These are phyloP conservation scores for Urocitellus parryii DNA, from an alignment of 2,113 vertebrate species.

Conservation along the genomic window DNA sequence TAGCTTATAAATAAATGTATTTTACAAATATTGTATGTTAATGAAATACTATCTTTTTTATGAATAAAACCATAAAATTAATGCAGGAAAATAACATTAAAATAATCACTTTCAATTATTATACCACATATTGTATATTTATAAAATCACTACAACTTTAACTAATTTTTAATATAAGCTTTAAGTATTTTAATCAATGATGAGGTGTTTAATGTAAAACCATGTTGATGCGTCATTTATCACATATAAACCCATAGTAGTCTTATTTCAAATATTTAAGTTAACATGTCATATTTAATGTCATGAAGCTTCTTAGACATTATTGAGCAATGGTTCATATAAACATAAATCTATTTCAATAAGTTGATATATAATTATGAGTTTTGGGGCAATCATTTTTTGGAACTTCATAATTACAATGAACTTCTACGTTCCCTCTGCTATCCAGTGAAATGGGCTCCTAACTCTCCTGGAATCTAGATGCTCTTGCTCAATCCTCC, in stretches of 20 bases:
- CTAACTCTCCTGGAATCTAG: not conserved
- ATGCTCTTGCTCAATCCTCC: not conserved
- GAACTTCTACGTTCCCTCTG: not conserved
- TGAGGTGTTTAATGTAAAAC: not conserved
- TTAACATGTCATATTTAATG: not conserved
- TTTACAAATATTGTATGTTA: not conserved
- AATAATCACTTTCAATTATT: not conserved
- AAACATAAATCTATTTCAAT: not conserved
- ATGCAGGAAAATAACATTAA: not conserved
- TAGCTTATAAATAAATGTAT: not conserved
- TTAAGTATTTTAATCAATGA: slow-evolving; percentile 5
- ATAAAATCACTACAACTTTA: not conserved
- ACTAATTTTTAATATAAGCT: not conserved
- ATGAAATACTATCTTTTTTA: not conserved
- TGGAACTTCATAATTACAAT: not conserved
- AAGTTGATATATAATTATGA: not conserved
- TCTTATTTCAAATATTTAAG: not conserved
- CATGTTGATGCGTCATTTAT: not conserved
- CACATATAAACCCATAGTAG: not conserved
- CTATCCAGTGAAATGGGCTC: not conserved
- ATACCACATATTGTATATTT: not conserved
- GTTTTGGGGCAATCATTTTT: not conserved
- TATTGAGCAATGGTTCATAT: not conserved
- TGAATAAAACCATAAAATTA: not conserved
- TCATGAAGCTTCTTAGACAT: not conserved